Evolutionary conservation across 1,140 invertebrate genomes (phyloP).

Genomic region (Nasonia vitripennis): DNA sequence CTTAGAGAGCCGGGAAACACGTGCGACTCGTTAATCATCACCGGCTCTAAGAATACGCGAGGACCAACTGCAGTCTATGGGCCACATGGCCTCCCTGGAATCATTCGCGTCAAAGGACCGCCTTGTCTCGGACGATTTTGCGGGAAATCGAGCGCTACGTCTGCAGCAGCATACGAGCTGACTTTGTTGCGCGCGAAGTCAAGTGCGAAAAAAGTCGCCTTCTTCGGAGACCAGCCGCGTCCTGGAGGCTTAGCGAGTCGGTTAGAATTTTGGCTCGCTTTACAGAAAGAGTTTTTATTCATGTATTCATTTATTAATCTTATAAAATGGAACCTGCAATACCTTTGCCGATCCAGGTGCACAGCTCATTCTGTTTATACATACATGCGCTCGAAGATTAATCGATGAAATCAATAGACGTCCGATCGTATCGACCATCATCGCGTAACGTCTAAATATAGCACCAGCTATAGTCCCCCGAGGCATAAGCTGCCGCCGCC

Average conservation of each 20-base stretch:
- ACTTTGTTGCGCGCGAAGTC: not conserved
- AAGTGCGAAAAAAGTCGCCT: not conserved
- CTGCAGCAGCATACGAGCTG: not conserved
- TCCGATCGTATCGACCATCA: constrained; percentile 4
- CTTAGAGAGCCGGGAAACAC: constrained; percentile 17
- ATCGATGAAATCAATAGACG: constrained; percentile 38
- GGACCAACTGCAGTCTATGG: not conserved
- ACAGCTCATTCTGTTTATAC: too few species aligned
- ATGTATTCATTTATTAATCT: too few species aligned
- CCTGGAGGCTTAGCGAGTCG: too few species aligned
- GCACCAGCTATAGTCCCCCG: not conserved
- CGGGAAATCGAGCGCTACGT: constrained; percentile 19
- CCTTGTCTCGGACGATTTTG: constrained; percentile 21
- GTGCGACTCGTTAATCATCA: constrained; percentile 41
- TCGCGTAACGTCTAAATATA: constrained; percentile 41
- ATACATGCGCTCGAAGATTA: not conserved
- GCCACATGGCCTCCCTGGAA: constrained; percentile 24
- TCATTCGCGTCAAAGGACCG: constrained; percentile 14
- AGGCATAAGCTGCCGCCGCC: not conserved
- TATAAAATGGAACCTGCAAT: too few species aligned
- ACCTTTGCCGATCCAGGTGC: too few species aligned
- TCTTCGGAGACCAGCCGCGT: not conserved
- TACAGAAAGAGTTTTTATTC: too few species aligned
- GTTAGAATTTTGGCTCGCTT: too few species aligned
- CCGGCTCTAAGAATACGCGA: not conserved